These are phyloP conservation scores for Balaenoptera acutorostrata DNA, from an alignment of 2,113 vertebrate species.

Conservation along the genomic window DNA sequence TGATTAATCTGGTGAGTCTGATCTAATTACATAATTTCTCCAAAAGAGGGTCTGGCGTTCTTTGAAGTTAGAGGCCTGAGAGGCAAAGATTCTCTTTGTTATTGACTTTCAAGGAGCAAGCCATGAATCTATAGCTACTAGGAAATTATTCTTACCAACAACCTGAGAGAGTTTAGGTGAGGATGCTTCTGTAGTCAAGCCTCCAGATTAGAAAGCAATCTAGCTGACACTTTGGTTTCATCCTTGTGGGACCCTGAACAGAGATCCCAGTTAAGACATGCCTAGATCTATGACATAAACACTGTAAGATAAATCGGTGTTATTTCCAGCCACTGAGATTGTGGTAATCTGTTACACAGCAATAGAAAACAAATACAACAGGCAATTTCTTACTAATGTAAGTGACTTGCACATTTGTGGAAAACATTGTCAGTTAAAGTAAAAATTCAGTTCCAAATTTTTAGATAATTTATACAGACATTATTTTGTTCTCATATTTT, in stretches of 20 bases:
- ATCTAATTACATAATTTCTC: background rate
- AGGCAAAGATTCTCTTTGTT: background rate
- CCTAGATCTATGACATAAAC: background rate
- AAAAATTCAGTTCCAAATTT: background rate
- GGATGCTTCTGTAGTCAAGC: background rate
- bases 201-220: background rate
- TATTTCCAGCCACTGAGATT: background rate
- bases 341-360: background rate
- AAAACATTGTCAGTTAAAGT: background rate
- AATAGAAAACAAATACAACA: background rate
- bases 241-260: background rate
- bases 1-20: background rate
- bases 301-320: background rate
- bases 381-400: background rate
- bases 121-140: background rate
- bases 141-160: background rate
- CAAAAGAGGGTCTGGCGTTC: background rate
- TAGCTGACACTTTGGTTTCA: background rate
- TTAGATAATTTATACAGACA: background rate
- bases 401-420: background rate
- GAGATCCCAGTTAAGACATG: background rate
- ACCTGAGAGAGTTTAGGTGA: background rate
- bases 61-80: background rate
- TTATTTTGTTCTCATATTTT: background rate
- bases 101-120: background rate